Conservation (phyloP, 2,113 vertebrate species). For the Zosterops lateralis region DNA sequence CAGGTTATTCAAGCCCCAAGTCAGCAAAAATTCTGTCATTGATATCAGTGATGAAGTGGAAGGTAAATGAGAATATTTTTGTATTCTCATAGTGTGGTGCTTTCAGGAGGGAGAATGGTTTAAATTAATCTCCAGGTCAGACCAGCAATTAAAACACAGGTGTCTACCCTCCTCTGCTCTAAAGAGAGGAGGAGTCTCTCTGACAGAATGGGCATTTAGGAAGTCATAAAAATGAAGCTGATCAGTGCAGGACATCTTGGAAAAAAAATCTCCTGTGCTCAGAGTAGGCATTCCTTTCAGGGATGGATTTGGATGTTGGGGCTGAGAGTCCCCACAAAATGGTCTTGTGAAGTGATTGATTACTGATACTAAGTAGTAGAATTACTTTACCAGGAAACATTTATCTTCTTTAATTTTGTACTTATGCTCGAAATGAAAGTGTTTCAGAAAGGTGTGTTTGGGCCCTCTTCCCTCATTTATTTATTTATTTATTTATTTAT, state of each 20-base stretch:
- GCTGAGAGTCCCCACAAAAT: not conserved
- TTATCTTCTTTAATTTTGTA: not conserved
- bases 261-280: not conserved
- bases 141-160: not conserved
- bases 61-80: conserved; percentile 27
- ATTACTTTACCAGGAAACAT: not conserved
- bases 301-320: not conserved
- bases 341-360: not conserved
- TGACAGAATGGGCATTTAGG: not conserved
- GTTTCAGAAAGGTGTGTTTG: not conserved
- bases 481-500: no score
- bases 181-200: not conserved
- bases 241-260: not conserved
- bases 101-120: not conserved
- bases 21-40: not conserved
- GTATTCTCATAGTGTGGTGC: not conserved
- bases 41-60: not conserved
- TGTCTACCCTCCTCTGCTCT: not conserved
- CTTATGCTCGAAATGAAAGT: accelerated
- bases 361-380: not conserved
- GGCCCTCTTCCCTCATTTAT: accelerated
- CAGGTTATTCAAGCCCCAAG: conserved; percentile 1
- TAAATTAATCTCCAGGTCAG: not conserved
- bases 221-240: not conserved
- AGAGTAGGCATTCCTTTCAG: not conserved